These are phyloP conservation scores for Anthopleura sola DNA, from an alignment of 64 coral and sea anemone species.

Conservation along the genomic window DNA sequence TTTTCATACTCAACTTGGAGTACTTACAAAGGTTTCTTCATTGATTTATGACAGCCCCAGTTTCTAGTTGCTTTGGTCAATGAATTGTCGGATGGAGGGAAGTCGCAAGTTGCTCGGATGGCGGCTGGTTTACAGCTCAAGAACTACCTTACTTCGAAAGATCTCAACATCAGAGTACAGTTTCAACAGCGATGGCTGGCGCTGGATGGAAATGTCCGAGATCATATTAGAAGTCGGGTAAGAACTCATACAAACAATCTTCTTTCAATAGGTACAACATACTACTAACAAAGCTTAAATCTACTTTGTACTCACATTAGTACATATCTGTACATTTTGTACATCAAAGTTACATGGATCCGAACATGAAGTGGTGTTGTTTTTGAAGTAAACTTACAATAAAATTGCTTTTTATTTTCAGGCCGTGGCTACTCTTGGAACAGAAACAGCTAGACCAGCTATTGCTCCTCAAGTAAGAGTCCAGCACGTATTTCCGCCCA, in stretches of 20 bases:
- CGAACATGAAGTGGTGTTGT: neutral
- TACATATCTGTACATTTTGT: neutral
- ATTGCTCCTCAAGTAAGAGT: constrained; percentile 81
- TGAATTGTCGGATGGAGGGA: constrained; percentile 74
- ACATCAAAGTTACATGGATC: neutral
- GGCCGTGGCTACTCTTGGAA: constrained; percentile 80
- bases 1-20: neutral
- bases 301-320: neutral
- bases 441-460: constrained; percentile 81
- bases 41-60: constrained; percentile 69
- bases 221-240: constrained; percentile 66
- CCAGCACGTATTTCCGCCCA: neutral
- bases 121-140: constrained; percentile 91
- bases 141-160: constrained; percentile 93
- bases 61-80: constrained; percentile 84
- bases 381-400: neutral
- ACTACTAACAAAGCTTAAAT: neutral
- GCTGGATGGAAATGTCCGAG: constrained; percentile 51
- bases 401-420: constrained; percentile 15
- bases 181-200: constrained; percentile 84
- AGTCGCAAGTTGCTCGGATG: constrained; percentile 92
- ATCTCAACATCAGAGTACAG: constrained; percentile 56
- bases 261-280: neutral
- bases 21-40: neutral
- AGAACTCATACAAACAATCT: neutral